A percentile compares a stretch with the other conserved stretches of the same genome.
Evolutionary conservation across 2,113 vertebrate species (phyloP).

Genomic region (Gnathonemus echidnorhynchus): DNA sequence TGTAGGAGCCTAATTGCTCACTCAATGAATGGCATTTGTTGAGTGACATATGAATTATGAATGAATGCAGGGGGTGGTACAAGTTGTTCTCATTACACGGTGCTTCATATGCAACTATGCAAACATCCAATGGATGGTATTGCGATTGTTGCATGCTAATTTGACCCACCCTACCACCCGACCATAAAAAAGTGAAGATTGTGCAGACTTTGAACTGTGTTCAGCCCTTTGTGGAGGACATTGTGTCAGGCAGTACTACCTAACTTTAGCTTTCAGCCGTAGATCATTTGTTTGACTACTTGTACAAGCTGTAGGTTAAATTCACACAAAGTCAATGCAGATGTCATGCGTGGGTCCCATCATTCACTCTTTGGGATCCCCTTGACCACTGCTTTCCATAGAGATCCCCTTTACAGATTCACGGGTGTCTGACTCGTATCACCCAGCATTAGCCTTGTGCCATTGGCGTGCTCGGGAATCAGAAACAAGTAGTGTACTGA

Average conservation of each 20-base stretch:
- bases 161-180: background rate
- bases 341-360: background rate
- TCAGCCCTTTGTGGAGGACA: background rate
- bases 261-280: background rate
- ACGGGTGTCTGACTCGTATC: background rate
- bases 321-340: background rate
- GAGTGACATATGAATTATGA: background rate
- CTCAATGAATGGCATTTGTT: background rate
- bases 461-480: background rate
- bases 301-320: background rate
- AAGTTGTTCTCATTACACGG: background rate
- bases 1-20: background rate
- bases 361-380: background rate
- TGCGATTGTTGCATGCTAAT: slow-evolving; percentile 7
- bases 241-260: background rate
- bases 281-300: background rate
- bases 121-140: background rate
- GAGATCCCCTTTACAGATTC: background rate
- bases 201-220: background rate
- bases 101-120: slow-evolving; percentile 10
- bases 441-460: background rate
- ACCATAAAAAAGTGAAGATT: background rate
- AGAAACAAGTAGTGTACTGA: background rate
- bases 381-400: background rate
- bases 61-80: background rate